Evolutionary conservation across 2,888 invertebrate species (phyloP).

Genomic region (Lutraria lutraria): DNA sequence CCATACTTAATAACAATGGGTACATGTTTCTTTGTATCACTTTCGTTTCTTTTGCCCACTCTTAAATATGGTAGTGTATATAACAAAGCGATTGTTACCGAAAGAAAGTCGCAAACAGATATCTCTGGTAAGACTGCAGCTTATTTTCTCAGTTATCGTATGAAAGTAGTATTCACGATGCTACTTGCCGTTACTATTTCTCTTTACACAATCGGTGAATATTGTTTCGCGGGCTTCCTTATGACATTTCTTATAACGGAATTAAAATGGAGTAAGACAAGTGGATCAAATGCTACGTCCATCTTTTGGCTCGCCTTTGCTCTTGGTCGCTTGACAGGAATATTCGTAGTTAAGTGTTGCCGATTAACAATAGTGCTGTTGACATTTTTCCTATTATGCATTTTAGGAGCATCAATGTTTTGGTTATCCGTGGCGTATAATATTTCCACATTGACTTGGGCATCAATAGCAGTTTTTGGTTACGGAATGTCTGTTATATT

Average conservation of each 20-base stretch:
- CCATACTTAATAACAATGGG: slow-evolving; percentile 11
- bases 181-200: slow-evolving; percentile 2
- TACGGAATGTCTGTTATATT: slow-evolving; percentile 86
- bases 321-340: slow-evolving; percentile 4
- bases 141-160: not conserved
- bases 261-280: slow-evolving; percentile 19
- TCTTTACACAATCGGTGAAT: not conserved
- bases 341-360: slow-evolving; percentile 8
- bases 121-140: not conserved
- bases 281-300: slow-evolving; percentile 24
- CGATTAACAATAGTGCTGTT: not conserved
- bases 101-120: not conserved
- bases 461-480: slow-evolving; percentile 84
- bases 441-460: slow-evolving; percentile 76
- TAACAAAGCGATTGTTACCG: not conserved
- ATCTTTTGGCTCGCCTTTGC: slow-evolving; percentile 36
- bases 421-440: slow-evolving; percentile 56
- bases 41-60: not conserved
- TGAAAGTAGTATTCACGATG: slow-evolving; percentile 26
- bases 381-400: not conserved
- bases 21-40: not conserved
- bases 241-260: slow-evolving; percentile 27
- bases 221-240: slow-evolving; percentile 20
- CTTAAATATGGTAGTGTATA: not conserved
- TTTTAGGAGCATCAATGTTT: slow-evolving; percentile 56